Percentiles rank a stretch among this genome's conserved stretches.
These are phyloP conservation scores for Latrodectus elegans DNA, from an alignment of 2,888 invertebrate genomes.

Conservation along the genomic window DNA sequence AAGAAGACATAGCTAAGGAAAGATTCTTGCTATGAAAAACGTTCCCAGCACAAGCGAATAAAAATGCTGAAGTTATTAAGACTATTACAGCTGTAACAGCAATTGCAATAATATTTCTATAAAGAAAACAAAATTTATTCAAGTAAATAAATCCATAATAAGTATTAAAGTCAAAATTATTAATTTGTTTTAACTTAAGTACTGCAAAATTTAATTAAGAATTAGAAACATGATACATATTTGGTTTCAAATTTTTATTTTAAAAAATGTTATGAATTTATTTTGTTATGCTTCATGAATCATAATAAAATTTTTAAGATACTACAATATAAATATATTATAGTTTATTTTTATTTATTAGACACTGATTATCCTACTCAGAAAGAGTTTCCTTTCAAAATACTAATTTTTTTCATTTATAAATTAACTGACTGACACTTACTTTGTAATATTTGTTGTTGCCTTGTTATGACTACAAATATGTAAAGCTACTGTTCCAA, in stretches of 20 bases:
- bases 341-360: no score
- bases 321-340: no score
- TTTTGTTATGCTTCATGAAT: no score
- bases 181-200: no score
- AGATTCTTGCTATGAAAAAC: constrained; percentile 85
- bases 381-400: background rate
- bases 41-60: constrained; percentile 87
- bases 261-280: no score
- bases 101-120: constrained; percentile 77
- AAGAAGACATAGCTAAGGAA: constrained; percentile 87
- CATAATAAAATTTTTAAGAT: no score
- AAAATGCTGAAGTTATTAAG: constrained; percentile 79
- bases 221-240: no score
- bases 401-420: background rate
- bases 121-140: background rate
- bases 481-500: constrained; percentile 88
- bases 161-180: no score
- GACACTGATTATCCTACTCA: no score
- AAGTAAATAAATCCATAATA: no score
- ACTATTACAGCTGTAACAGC: constrained; percentile 77
- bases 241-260: no score
- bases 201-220: no score
- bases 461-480: constrained; percentile 73
- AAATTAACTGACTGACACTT: background rate
- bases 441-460: constrained; percentile 71